Base-by-base conservation (phyloP, 2,888 invertebrate species). In the Cancer borealis region DNA sequence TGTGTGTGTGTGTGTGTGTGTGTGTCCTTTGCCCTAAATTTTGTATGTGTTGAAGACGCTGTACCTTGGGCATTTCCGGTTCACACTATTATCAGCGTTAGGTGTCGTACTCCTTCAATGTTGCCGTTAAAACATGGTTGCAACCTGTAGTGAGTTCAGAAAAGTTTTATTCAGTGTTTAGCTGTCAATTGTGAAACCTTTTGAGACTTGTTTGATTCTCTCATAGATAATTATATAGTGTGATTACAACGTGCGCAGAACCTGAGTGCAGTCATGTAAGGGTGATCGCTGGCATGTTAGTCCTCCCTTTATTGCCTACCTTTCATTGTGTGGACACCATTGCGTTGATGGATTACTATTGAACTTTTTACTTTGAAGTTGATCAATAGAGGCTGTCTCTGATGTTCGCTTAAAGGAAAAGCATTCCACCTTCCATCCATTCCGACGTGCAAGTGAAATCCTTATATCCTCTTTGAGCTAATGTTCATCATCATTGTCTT, bases 281-380 rank as follows among this genome's bases (percentile, higher is more conserved):
- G 66, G 66, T 66, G 66, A 66, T 21, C n/a, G 21, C 66, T n/a
- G 66, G n/a, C 66, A 66, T 21, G 66, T n/a, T 21, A 66, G n/a
- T n/a, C 66, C 21, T 66, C 6, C 66, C 21, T 66, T 66, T n/a
- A 21, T 66, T 66, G n/a, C 66, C 66, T n/a, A 14, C 66, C 66
- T n/a, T 66, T 21, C 66, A 66, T 66, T 66, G 66, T 66, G 66
- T n/a, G 66, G 66, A 66, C 66, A n/a, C 66, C n/a, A 66, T 66
- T 66, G 21, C 66, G 21, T 21, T 6, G 66, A 66, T 66, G 66
- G 66, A 21, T n/a, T 66, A n/a, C 21, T 66, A 66, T 66, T 66
- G 66, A 66, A n/a, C 66, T 66, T 66, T 66, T 66, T n/a, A 66
- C 66, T 66, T n/a, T 66, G n/a, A 66, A n/a, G 66, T n/a, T n/a